A percentile compares a stretch with the other conserved stretches of the same genome.
phyloP scores from a whole-genome alignment of 1,140 invertebrate species.

The Anastrepha ludens region DNA sequence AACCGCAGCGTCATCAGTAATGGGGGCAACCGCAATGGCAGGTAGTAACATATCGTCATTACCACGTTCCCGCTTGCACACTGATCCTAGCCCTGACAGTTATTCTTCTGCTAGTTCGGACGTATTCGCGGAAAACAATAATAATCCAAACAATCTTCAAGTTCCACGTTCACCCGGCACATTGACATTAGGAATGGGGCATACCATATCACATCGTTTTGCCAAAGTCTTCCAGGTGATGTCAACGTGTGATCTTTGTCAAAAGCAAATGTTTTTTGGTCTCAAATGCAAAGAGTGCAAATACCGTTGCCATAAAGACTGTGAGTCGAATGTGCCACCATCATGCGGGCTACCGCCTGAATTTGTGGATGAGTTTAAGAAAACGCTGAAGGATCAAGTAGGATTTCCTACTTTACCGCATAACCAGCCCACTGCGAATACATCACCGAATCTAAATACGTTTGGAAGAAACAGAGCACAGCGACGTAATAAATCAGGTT shows the following conservation, averaged over 20 bases:
- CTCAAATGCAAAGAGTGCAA: constrained; percentile 97
- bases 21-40: constrained; percentile 3
- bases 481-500: constrained; percentile 52
- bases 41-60: constrained; percentile 57
- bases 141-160: constrained; percentile 75
- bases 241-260: constrained; percentile 92
- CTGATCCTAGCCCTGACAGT: constrained; percentile 79
- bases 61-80: constrained; percentile 80
- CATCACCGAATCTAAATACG: constrained; percentile 73
- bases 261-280: constrained; percentile 92
- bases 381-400: constrained; percentile 78
- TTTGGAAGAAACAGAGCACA: constrained; percentile 59
- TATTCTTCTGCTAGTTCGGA: constrained; percentile 76
- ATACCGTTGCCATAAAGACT: constrained; percentile 92
- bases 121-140: constrained; percentile 73
- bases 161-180: constrained; percentile 87
- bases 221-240: constrained; percentile 91
- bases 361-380: constrained; percentile 87
- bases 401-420: constrained; percentile 73
- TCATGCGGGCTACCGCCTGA: constrained; percentile 92
- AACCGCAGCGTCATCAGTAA: not conserved
- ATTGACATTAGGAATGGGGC: constrained; percentile 86
- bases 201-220: constrained; percentile 94
- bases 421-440: constrained; percentile 63
- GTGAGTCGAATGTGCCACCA: constrained; percentile 91